Evolutionary conservation across 2,797 vertebrate species (phyloP).

Genomic region (Natrix natrix): DNA sequence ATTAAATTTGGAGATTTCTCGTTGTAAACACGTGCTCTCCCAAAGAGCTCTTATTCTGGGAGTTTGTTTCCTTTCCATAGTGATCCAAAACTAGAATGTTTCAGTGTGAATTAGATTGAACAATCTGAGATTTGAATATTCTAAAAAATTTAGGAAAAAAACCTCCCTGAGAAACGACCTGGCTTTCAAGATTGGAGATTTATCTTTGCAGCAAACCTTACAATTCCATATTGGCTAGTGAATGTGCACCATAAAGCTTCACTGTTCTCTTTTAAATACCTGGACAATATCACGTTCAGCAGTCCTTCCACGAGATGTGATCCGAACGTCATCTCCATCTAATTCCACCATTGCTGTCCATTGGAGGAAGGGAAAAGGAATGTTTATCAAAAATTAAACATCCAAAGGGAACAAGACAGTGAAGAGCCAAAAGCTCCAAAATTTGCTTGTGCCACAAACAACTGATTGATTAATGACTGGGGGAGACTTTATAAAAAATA

Average conservation of each 20-base stretch:
- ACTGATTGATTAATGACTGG: not conserved
- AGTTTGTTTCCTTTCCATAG: not conserved
- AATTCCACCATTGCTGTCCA: conserved; percentile 91
- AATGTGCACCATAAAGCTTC: not conserved
- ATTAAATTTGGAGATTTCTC: not conserved
- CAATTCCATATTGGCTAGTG: not conserved
- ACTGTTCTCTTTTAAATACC: conserved; percentile 70
- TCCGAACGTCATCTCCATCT: conserved; percentile 91
- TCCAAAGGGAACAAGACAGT: not conserved
- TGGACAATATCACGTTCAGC: conserved; percentile 95
- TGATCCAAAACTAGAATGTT: not conserved
- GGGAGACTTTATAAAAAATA: not conserved
- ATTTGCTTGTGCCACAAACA: not conserved
- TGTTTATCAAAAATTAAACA: not conserved
- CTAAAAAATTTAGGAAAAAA: not conserved
- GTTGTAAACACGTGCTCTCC: not conserved
- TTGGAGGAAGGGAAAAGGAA: not conserved
- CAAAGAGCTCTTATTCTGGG: not conserved
- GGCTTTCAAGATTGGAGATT: not conserved
- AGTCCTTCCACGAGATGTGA: conserved; percentile 90
- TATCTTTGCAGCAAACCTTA: not conserved
- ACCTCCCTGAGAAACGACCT: not conserved
- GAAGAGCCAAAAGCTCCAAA: not conserved
- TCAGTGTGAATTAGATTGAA: not conserved
- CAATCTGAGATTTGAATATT: not conserved